Percentiles rank a stretch among this genome's conserved stretches.
phyloP scores from a whole-genome alignment of 1,140 invertebrate species.

The Drosophila pseudoobscura region DNA sequence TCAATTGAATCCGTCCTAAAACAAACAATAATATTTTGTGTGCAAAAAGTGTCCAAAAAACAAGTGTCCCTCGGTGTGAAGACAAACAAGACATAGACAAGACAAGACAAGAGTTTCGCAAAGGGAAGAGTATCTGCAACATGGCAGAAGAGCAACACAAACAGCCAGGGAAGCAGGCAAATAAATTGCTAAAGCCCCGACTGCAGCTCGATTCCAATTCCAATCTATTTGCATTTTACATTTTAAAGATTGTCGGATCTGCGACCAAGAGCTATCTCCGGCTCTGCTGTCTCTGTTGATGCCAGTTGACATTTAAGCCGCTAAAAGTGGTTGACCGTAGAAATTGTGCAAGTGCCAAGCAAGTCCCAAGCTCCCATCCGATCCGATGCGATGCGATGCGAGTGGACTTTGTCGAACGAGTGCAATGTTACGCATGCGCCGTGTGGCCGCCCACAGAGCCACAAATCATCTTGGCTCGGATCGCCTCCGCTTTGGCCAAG shows the following conservation, averaged over 20 bases:
- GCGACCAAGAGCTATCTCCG: slow-evolving; percentile 21
- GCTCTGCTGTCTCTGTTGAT: slow-evolving; percentile 14
- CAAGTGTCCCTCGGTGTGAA: slow-evolving; percentile 40
- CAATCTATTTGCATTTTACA: slow-evolving; percentile 45
- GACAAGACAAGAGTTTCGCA: slow-evolving; percentile 2
- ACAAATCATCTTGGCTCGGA: slow-evolving; percentile 12
- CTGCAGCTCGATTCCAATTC: slow-evolving; percentile 44
- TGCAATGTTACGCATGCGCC: slow-evolving; percentile 72
- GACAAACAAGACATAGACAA: slow-evolving; percentile 33
- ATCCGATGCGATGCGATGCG: neutral
- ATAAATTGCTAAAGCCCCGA: slow-evolving; percentile 27
- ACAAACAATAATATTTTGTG: slow-evolving; percentile 35
- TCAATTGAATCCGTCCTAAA: slow-evolving; percentile 19
- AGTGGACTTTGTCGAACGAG: slow-evolving; percentile 8
- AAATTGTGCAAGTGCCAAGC: slow-evolving; percentile 61
- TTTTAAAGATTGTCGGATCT: slow-evolving; percentile 4
- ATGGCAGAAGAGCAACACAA: slow-evolving; percentile 16
- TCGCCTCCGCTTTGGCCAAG: slow-evolving; percentile 9
- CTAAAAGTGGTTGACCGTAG: slow-evolving; percentile 33
- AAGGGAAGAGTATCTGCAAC: slow-evolving; percentile 11
- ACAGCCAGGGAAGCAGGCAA: slow-evolving; percentile 26
- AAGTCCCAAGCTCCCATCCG: neutral
- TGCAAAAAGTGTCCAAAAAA: slow-evolving; percentile 40
- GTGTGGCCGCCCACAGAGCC: slow-evolving; percentile 46
- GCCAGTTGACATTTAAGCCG: slow-evolving; percentile 69